phyloP scores from a whole-genome alignment of 2,113 vertebrate species.

The Otis tarda region DNA sequence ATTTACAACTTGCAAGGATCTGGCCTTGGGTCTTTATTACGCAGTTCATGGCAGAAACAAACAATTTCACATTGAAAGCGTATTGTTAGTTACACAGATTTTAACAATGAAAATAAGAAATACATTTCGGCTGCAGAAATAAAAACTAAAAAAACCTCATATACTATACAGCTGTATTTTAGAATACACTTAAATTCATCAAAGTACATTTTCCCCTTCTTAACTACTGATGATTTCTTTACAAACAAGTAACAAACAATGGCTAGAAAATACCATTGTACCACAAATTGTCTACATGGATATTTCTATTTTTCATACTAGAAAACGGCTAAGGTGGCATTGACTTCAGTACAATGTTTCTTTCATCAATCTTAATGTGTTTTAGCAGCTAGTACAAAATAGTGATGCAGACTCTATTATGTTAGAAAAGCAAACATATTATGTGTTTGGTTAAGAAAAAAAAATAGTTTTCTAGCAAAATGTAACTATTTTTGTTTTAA shows the following conservation, averaged over 20 bases:
- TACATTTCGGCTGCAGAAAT: not conserved
- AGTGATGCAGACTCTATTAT: not conserved
- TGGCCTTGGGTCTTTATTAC: constrained; percentile 37
- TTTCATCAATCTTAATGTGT: constrained; percentile 10
- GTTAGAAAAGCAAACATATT: constrained; percentile 26
- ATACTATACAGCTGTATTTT: not conserved
- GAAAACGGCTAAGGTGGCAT: constrained; percentile 1
- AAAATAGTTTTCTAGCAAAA: not conserved
- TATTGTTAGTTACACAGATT: not conserved
- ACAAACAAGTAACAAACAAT: constrained; percentile 43
- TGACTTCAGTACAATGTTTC: constrained; percentile 22
- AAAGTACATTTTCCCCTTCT: not conserved
- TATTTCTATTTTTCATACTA: constrained; percentile 38
- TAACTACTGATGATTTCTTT: constrained; percentile 45
- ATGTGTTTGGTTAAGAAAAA: constrained; percentile 6
- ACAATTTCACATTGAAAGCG: not conserved
- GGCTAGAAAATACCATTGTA: constrained; percentile 44
- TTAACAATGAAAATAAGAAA: constrained; percentile 3
- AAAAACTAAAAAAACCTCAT: not conserved
- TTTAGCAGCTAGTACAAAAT: constrained; percentile 36
- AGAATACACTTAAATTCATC: constrained; percentile 7
- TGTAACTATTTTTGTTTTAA: not conserved
- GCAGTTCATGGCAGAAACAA: not conserved
- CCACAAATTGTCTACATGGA: constrained; percentile 24
- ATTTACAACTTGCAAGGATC: not conserved